Conservation (phyloP, 2,888 invertebrate species). For the Noctua janthe region DNA sequence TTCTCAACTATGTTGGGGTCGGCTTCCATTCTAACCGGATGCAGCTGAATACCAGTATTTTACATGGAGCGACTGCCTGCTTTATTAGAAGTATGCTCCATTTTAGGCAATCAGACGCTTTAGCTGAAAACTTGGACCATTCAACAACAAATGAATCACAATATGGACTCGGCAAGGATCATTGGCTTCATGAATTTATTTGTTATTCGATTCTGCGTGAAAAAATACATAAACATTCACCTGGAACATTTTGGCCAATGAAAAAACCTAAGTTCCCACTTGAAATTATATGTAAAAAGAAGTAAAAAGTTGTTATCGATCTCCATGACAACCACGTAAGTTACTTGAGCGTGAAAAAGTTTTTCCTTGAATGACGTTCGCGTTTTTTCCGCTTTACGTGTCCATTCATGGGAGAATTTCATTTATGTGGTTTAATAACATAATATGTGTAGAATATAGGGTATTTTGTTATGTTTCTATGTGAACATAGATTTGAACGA, state of each 20-base stretch:
- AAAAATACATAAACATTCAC: conserved; percentile 64
- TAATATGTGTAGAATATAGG: conserved; percentile 17
- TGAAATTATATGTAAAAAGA: not conserved
- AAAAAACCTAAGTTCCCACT: conserved; percentile 21
- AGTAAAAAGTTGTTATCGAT: conserved; percentile 33
- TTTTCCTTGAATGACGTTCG: conserved; percentile 48
- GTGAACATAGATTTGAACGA: conserved; percentile 15
- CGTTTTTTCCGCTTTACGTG: conserved; percentile 48
- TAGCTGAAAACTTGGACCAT: conserved; percentile 5
- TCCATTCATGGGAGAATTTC: conserved; percentile 50
- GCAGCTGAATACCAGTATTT: too few species aligned
- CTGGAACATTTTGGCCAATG: conserved; percentile 23
- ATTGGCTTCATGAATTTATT: conserved; percentile 82
- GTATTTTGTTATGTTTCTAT: conserved; percentile 18
- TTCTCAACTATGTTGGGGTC: too few species aligned
- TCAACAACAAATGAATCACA: conserved; percentile 73
- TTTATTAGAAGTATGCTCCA: not conserved
- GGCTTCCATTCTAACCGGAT: too few species aligned
- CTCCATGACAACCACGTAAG: conserved; percentile 26
- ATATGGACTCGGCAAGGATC: conserved; percentile 74
- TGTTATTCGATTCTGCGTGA: conserved; percentile 69
- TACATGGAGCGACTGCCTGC: too few species aligned
- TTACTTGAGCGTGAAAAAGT: conserved; percentile 36
- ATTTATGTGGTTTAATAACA: conserved; percentile 51
- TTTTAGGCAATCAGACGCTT: not conserved